phyloP scores from a whole-genome alignment of 2,888 invertebrate species.

The Eupsilia transversa region DNA sequence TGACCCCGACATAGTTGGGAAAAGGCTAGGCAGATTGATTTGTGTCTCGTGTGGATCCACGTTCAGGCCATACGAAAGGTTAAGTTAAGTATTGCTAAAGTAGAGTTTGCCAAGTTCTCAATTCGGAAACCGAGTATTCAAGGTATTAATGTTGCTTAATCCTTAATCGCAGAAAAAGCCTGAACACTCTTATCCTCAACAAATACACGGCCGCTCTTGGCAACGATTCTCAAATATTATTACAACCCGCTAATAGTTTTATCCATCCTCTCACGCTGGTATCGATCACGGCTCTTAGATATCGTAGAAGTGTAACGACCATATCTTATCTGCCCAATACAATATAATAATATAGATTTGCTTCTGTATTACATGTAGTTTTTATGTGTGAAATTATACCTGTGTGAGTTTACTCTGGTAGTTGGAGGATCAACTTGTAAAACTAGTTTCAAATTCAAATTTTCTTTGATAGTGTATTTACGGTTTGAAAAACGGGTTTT shows the following conservation, averaged over 20 bases:
- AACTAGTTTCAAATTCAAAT: not conserved
- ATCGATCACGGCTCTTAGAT: slow-evolving; percentile 58
- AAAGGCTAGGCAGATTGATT: too few relatives aligned
- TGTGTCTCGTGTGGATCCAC: too few relatives aligned
- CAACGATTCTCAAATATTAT: slow-evolving; percentile 48
- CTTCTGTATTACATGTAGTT: slow-evolving; percentile 18
- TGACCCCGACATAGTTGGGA: too few relatives aligned
- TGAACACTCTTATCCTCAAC: slow-evolving; percentile 14
- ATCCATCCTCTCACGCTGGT: slow-evolving; percentile 47
- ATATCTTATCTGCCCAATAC: slow-evolving; percentile 57
- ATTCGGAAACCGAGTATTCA: not conserved
- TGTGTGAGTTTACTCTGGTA: slow-evolving; percentile 9
- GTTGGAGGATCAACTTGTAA: not conserved
- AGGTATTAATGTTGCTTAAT: not conserved
- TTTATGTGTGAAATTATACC: slow-evolving; percentile 13
- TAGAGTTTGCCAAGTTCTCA: not conserved
- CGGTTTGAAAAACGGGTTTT: too few relatives aligned
- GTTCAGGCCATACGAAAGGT: too few relatives aligned
- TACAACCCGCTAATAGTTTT: slow-evolving; percentile 48
- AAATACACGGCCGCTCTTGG: slow-evolving; percentile 23
- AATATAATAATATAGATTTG: slow-evolving; percentile 45
- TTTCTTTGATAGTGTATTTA: not conserved
- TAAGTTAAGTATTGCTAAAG: not conserved
- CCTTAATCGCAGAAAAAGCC: slow-evolving; percentile 11
- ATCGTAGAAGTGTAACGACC: slow-evolving; percentile 51